These are phyloP conservation scores for Porites australiensis DNA, from an alignment of 64 coral and sea anemone genomes.

Conservation along the genomic window DNA sequence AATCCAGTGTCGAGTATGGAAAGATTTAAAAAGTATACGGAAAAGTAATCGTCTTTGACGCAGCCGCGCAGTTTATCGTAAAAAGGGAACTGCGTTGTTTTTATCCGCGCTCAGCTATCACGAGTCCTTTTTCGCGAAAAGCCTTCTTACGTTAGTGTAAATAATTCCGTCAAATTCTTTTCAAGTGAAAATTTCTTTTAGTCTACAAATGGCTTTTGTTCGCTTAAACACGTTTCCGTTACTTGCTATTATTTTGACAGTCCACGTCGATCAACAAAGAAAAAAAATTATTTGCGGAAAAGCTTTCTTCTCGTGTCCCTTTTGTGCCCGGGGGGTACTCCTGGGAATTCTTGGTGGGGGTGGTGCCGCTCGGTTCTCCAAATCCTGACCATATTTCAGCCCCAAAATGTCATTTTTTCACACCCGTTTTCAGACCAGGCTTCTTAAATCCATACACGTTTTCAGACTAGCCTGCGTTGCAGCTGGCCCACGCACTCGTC, in stretches of 20 bases:
- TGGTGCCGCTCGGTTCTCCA: no score
- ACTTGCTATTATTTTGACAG: neutral
- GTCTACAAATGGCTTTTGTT: constrained; percentile 25
- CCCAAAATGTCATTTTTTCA: no score
- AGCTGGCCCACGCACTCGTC: no score
- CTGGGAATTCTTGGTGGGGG: no score
- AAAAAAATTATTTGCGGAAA: neutral
- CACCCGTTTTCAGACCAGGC: no score
- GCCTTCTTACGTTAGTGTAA: constrained; percentile 2
- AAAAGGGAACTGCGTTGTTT: neutral
- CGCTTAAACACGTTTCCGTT: constrained; percentile 26
- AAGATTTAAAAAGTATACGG: neutral
- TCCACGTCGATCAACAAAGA: neutral
- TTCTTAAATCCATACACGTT: no score
- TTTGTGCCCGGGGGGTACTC: neutral
- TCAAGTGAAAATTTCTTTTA: neutral
- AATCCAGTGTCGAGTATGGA: neutral
- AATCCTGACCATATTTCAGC: no score
- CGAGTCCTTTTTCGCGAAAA: neutral
- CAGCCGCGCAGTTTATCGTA: neutral
- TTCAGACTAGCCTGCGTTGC: no score
- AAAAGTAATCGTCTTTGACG: neutral
- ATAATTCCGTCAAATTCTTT: neutral
- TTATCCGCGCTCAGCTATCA: neutral
- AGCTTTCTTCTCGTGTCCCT: neutral